Evolutionary conservation across 2,888 invertebrate species (phyloP).

Genomic region (Opisthograptis luteolata): DNA sequence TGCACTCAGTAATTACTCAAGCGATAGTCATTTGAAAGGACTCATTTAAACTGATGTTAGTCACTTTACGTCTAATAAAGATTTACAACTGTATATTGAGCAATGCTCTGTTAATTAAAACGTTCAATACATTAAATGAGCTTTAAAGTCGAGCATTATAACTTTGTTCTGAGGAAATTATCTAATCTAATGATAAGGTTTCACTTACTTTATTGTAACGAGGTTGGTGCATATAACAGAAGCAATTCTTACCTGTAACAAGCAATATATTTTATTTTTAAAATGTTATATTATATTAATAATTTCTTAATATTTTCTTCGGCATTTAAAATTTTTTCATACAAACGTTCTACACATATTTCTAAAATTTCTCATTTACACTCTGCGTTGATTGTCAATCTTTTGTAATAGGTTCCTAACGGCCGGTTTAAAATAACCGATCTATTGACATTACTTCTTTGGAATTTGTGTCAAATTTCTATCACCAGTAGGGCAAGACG

Average conservation of each 20-base stretch:
- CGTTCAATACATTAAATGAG: slow-evolving; percentile 6
- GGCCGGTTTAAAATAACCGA: too few species aligned
- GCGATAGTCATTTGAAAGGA: slow-evolving; percentile 8
- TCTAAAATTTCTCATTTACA: too few species aligned
- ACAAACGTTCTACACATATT: too few species aligned
- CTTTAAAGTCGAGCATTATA: background rate
- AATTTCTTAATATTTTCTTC: too few species aligned
- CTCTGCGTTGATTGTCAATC: too few species aligned
- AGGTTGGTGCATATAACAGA: background rate
- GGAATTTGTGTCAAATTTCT: too few species aligned
- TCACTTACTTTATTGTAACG: slow-evolving; percentile 1
- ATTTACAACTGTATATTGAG: slow-evolving; percentile 15
- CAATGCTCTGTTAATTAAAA: slow-evolving; percentile 15
- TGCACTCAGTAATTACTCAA: slow-evolving; percentile 29
- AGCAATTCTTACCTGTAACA: slow-evolving; percentile 34
- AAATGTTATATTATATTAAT: background rate
- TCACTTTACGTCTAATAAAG: slow-evolving; percentile 16
- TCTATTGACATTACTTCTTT: too few species aligned
- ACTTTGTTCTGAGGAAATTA: background rate
- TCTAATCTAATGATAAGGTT: slow-evolving; percentile 3
- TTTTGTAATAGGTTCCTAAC: too few species aligned
- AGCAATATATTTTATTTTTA: slow-evolving; percentile 1
- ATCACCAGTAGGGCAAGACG: too few species aligned
- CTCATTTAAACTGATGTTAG: slow-evolving; percentile 14
- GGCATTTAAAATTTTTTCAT: too few species aligned